phyloP scores from a whole-genome alignment of 2,797 vertebrate genomes.

The Enteromius anoplus region DNA sequence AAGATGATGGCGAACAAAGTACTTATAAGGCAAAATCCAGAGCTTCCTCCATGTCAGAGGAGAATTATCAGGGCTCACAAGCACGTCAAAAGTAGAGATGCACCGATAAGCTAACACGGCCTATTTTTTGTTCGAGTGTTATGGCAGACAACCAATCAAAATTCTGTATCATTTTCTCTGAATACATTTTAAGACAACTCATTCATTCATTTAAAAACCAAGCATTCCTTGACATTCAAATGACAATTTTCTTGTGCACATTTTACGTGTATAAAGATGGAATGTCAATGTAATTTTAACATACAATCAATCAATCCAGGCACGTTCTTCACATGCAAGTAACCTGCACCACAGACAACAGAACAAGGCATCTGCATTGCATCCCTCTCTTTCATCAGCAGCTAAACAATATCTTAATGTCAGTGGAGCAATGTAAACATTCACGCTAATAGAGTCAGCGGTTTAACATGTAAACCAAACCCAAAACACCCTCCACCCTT shows the following conservation, averaged over 20 bases:
- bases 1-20: not conserved
- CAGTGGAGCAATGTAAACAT: conserved; percentile 60
- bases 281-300: not conserved
- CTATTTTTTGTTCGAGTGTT: not conserved
- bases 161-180: not conserved
- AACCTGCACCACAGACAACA: not conserved
- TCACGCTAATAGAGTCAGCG: conserved; percentile 40
- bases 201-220: not conserved
- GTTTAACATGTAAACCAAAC: conserved; percentile 36
- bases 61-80: not conserved
- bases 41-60: conserved; percentile 4
- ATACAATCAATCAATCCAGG: not conserved
- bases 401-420: conserved; percentile 17
- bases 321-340: not conserved
- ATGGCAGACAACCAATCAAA: not conserved
- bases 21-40: not conserved
- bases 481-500: conserved; percentile 19
- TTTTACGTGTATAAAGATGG: not conserved
- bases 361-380: conserved; percentile 6
- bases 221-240: not conserved
- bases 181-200: not conserved
- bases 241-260: not conserved
- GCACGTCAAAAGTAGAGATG: not conserved
- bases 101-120: not conserved
- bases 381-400: not conserved